Conservation (phyloP, 2,797 vertebrate species). For the Remorina albescens region DNA sequence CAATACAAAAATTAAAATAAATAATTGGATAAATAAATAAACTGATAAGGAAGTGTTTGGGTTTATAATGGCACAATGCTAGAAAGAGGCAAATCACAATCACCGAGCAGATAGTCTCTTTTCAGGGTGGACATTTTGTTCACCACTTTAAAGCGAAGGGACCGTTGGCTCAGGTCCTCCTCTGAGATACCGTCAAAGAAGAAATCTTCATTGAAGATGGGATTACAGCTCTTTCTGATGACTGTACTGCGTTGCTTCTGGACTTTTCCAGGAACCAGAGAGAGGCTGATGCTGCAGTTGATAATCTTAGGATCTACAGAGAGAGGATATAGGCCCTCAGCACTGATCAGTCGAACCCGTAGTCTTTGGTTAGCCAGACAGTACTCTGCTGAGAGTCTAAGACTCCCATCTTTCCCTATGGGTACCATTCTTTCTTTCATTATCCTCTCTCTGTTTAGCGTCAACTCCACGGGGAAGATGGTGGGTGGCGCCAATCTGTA, state of each 20-base stretch:
- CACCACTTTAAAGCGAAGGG: constrained; percentile 89
- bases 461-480: constrained; percentile 85
- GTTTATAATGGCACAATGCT: constrained; percentile 76
- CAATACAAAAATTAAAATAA: constrained; percentile 76
- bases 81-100: constrained; percentile 82
- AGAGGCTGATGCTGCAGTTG: constrained; percentile 90
- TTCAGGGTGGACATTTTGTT: constrained; percentile 91
- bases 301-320: constrained; percentile 86
- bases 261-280: constrained; percentile 86
- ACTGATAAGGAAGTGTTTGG: constrained; percentile 37
- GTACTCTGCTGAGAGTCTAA: constrained; percentile 90
- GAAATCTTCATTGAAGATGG: constrained; percentile 93
- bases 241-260: constrained; percentile 90
- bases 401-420: constrained; percentile 82
- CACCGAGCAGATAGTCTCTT: constrained; percentile 85
- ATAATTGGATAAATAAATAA: constrained; percentile 65
- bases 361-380: constrained; percentile 86
- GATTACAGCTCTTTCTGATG: constrained; percentile 90
- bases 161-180: constrained; percentile 83
- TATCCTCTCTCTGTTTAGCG: constrained; percentile 80
- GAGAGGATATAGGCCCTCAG: constrained; percentile 85
- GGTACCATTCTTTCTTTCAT: constrained; percentile 83
- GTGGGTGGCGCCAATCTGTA: constrained; percentile 82
- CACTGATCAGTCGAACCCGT: constrained; percentile 90
- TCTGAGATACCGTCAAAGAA: constrained; percentile 89